A percentile compares a stretch with the other conserved stretches of the same genome.
phyloP scores from a whole-genome alignment of 2,113 vertebrate species.

The Petaurus breviceps region DNA sequence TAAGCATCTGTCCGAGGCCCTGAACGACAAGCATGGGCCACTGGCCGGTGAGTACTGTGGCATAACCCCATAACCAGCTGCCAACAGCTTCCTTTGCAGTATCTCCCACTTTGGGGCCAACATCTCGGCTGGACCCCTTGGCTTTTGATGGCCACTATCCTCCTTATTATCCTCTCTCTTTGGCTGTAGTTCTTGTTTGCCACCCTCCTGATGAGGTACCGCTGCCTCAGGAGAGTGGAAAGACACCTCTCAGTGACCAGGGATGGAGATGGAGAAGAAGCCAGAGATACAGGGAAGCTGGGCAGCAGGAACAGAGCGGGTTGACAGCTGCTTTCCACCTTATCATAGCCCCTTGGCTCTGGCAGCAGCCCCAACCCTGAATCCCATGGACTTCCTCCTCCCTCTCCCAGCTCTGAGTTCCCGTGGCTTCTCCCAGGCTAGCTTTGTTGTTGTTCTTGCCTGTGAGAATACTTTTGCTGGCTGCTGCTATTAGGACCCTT shows the following conservation, averaged over 20 bases:
- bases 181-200: conserved; percentile 1
- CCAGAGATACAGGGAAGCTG: neutral
- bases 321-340: neutral
- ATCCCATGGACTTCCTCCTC: neutral
- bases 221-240: neutral
- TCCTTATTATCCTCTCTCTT: neutral
- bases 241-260: neutral
- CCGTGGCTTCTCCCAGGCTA: neutral
- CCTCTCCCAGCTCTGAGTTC: neutral
- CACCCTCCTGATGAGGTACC: conserved; percentile 25
- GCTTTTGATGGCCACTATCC: neutral
- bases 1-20: conserved; percentile 92
- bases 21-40: conserved; percentile 94
- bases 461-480: neutral
- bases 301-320: conserved; percentile 3
- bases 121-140: neutral
- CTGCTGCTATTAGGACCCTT: neutral
- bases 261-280: conserved; percentile 33
- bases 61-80: conserved; percentile 70
- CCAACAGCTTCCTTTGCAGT: conserved; percentile 59
- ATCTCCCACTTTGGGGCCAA: conserved; percentile 31
- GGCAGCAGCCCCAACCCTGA: neutral
- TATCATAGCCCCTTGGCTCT: neutral
- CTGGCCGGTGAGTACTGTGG: conserved; percentile 89
- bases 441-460: neutral